These are phyloP conservation scores for Gila robusta DNA, from an alignment of 2,797 vertebrate genomes.

Conservation along the genomic window DNA sequence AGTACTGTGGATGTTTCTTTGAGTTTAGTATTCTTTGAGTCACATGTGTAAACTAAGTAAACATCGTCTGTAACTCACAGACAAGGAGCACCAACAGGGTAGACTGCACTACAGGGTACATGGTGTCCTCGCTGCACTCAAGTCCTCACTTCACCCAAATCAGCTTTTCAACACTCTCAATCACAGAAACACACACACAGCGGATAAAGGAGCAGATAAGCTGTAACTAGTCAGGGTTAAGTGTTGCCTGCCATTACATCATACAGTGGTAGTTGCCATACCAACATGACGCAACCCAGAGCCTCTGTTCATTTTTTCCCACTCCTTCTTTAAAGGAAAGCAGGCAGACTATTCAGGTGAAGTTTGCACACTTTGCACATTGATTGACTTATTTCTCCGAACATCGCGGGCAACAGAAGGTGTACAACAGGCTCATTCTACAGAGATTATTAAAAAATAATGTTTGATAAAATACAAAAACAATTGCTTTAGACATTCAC, in stretches of 20 bases:
- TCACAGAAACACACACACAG: constrained; percentile 51
- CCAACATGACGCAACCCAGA: constrained; percentile 72
- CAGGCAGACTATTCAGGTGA: constrained; percentile 41
- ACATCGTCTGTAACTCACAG: constrained; percentile 17
- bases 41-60: not conserved
- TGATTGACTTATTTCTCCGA: constrained; percentile 38
- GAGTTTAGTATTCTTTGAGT: not conserved
- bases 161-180: constrained; percentile 52
- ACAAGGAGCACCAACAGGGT: constrained; percentile 27
- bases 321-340: constrained; percentile 44
- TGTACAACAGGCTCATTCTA: constrained; percentile 2
- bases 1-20: not conserved
- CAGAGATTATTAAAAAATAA: constrained; percentile 1
- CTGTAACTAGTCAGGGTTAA: constrained; percentile 69
- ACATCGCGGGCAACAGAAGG: not conserved
- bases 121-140: constrained; percentile 47
- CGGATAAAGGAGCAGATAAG: constrained; percentile 68
- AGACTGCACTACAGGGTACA: constrained; percentile 39
- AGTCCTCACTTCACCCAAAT: constrained; percentile 56
- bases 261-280: constrained; percentile 69
- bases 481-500: not conserved
- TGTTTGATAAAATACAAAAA: not conserved
- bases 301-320: constrained; percentile 55
- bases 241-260: constrained; percentile 80
- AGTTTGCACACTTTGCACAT: constrained; percentile 47